phyloP scores from a whole-genome alignment of 2,888 invertebrate genomes.

The Hydrotaea diabolus region DNA sequence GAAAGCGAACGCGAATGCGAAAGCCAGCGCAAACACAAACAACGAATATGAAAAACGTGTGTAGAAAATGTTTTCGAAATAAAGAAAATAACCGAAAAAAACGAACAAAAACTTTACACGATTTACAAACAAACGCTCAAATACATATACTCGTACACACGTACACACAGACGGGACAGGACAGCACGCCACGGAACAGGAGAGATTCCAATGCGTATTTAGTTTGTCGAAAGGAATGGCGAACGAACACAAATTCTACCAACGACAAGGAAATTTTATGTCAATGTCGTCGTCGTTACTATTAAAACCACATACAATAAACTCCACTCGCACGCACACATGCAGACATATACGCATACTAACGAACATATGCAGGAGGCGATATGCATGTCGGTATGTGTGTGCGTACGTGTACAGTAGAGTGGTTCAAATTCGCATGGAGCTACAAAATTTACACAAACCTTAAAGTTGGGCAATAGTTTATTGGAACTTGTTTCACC shows the following conservation, averaged over 20 bases:
- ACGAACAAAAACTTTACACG: slow-evolving; percentile 38
- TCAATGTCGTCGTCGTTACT: slow-evolving; percentile 61
- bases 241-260: slow-evolving; percentile 20
- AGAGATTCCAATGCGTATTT: slow-evolving; percentile 64
- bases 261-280: slow-evolving; percentile 40
- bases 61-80: slow-evolving; percentile 17
- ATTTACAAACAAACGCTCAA: slow-evolving; percentile 14
- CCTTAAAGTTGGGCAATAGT: too few species aligned
- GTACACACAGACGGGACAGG: neutral
- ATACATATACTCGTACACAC: neutral
- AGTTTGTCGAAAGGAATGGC: slow-evolving; percentile 39
- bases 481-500: too few species aligned
- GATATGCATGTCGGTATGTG: too few species aligned
- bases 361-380: too few species aligned
- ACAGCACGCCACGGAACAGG: slow-evolving; percentile 2
- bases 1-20: slow-evolving; percentile 12
- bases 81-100: neutral
- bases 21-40: slow-evolving; percentile 26
- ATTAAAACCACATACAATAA: slow-evolving; percentile 40
- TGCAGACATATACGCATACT: neutral
- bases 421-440: too few species aligned
- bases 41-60: slow-evolving; percentile 53
- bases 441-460: too few species aligned
- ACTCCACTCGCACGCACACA: neutral
- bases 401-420: too few species aligned